Evolutionary conservation across 2,797 vertebrate species (phyloP), one percentile per base, ranked within the genome.

Genomic region (Pyrocephalus nanus): DNA sequence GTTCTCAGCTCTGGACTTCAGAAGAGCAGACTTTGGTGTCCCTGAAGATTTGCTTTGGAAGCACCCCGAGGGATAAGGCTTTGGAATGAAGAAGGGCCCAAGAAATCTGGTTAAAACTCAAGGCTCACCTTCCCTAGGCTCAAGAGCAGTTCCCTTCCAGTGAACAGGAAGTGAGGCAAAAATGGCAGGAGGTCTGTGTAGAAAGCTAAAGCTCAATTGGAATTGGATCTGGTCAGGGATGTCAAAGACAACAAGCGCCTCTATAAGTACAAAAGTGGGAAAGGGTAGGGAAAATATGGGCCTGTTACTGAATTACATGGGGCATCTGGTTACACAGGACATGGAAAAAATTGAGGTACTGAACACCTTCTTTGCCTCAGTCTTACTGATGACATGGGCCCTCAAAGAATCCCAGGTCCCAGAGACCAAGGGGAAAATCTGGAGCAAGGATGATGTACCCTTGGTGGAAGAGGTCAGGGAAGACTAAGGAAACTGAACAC

Each of bases 251-350:
- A 25, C 6, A 51, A 65, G 53, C 4, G 3, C 15, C 30, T 45
- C 45, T 45, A 0, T 26, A 51, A 51, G 16, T 29, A 51, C 27
- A 64, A 4, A 21, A 21, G 8, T 55, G 12, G 11, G 22, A 57
- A 66, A 61, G 4, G 10, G 23, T 25, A 65, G 36, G 11, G 6
- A 55, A 70, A 60, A 60, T 18, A 9, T 20, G 17, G 29, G 25
- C 25, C 15, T 0, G 0, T 32, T 48, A 42, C 9, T 2, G 0
- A 64, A 55, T 42, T 66, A 89, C 7, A 30, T 17, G 6, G 26
- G 6, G 4, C 8, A 67, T 13, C 20, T 47, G 4, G 12, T 67
- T 32, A 79, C 19, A 65, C 5, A n/a, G 11, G 15, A 47, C 9
- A 38, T 27, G 26, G 22, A 54, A 36, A 36, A 40, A 11, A 12